A percentile compares a stretch with the other conserved stretches of the same genome.
These are phyloP conservation scores for Thamnophis sirtalis DNA, from an alignment of 2,113 vertebrate species.

Conservation along the genomic window DNA sequence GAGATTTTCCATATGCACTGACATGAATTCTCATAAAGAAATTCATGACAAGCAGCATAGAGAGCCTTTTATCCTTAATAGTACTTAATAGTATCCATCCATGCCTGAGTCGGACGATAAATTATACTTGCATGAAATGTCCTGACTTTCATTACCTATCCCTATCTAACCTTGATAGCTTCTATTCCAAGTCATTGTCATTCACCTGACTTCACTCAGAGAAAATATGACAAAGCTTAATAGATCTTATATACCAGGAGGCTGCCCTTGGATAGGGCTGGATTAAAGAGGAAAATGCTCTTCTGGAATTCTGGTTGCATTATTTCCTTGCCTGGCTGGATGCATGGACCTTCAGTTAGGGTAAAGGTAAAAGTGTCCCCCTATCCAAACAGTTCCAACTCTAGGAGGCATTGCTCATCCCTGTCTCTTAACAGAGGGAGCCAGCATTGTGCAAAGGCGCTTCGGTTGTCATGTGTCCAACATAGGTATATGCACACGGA, in stretches of 20 bases:
- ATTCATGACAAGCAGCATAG: not conserved
- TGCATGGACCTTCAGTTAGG: not conserved
- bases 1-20: not conserved
- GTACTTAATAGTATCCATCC: not conserved
- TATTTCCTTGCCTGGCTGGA: not conserved
- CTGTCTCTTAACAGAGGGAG: not conserved
- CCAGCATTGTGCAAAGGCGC: not conserved
- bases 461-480: not conserved
- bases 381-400: not conserved
- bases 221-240: not conserved
- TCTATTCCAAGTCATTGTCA: not conserved
- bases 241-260: not conserved
- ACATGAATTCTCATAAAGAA: not conserved
- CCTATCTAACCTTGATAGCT: not conserved
- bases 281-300: not conserved
- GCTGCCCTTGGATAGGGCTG: not conserved
- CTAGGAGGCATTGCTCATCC: not conserved
- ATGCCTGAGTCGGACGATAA: not conserved
- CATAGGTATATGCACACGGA: not conserved
- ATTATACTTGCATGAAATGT: not conserved
- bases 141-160: not conserved
- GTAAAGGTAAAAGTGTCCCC: not conserved
- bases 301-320: not conserved
- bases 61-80: not conserved
- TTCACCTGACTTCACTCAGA: not conserved